Evolutionary conservation across 2,888 invertebrate species (phyloP).

Genomic region (Salpingus planirostris): DNA sequence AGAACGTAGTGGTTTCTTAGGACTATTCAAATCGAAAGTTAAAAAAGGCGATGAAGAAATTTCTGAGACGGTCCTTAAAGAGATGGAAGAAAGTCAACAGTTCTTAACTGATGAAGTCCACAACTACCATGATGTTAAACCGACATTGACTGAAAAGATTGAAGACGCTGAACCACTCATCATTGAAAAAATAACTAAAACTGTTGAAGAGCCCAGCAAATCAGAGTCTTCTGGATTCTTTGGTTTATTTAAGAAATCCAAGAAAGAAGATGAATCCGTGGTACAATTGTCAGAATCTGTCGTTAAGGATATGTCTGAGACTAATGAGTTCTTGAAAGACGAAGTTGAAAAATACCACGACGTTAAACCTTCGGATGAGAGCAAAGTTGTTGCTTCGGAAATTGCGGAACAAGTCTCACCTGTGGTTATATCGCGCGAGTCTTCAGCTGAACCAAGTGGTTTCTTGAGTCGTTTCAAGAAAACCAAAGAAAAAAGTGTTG

Average conservation of each 20-base stretch:
- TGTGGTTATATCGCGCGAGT: not conserved
- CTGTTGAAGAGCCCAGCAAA: constrained; percentile 2
- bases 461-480: constrained; percentile 24
- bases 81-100: constrained; percentile 6
- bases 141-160: not conserved
- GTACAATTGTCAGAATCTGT: not conserved
- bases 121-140: constrained; percentile 14
- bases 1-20: constrained; percentile 4
- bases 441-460: constrained; percentile 9
- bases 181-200: not conserved
- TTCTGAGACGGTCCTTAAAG: constrained; percentile 7
- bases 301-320: not conserved
- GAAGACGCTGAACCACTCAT: not conserved
- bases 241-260: constrained; percentile 12
- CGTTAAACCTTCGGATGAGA: constrained; percentile 7
- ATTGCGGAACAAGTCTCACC: constrained; percentile 3
- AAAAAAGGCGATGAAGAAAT: constrained; percentile 15
- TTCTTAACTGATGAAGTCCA: constrained; percentile 12
- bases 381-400: constrained; percentile 1
- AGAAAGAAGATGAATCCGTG: constrained; percentile 3
- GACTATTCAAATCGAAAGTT: constrained; percentile 2
- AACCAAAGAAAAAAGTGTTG: constrained; percentile 5
- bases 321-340: constrained; percentile 5
- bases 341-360: constrained; percentile 15
- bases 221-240: constrained; percentile 6